A percentile compares a stretch with the other conserved stretches of the same genome.
These are phyloP conservation scores for Ornithoptera alexandrae DNA, from an alignment of 2,888 invertebrate genomes.

Conservation along the genomic window DNA sequence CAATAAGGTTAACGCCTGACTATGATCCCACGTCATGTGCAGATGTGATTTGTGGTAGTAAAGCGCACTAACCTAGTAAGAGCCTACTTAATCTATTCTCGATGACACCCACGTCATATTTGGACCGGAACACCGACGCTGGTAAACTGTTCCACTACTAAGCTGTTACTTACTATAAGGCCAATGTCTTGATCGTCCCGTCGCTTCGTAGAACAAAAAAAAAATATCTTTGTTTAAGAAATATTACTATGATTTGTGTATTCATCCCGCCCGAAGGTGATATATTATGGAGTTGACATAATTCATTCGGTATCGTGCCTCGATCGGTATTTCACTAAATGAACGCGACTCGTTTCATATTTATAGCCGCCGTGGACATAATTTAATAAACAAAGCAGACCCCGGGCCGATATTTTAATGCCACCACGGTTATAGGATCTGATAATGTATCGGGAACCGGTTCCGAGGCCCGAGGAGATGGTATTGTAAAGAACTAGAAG, in stretches of 20 bases:
- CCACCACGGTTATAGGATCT: constrained; percentile 75
- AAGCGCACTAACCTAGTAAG: neutral
- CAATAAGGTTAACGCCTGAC: no score
- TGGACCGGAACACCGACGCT: no score
- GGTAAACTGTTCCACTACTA: no score
- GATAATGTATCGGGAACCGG: constrained; percentile 77
- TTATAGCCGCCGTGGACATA: constrained; percentile 75
- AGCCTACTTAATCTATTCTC: neutral
- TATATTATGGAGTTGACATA: constrained; percentile 68
- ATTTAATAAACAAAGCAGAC: constrained; percentile 80
- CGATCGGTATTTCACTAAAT: constrained; percentile 77
- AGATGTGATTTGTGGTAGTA: no score
- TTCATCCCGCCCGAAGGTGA: constrained; percentile 55
- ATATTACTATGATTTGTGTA: constrained; percentile 43
- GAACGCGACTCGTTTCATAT: constrained; percentile 70
- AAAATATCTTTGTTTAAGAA: constrained; percentile 10
- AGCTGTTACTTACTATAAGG: no score
- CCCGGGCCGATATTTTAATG: constrained; percentile 68
- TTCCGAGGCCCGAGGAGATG: constrained; percentile 67
- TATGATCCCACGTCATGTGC: no score
- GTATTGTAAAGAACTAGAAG: constrained; percentile 75
- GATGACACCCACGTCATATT: no score
- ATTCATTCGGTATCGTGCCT: constrained; percentile 71
- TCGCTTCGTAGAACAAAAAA: neutral
- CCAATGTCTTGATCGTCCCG: no score